Conservation (phyloP, 2,888 invertebrate species). For the Stenolophus ochropezus region DNA sequence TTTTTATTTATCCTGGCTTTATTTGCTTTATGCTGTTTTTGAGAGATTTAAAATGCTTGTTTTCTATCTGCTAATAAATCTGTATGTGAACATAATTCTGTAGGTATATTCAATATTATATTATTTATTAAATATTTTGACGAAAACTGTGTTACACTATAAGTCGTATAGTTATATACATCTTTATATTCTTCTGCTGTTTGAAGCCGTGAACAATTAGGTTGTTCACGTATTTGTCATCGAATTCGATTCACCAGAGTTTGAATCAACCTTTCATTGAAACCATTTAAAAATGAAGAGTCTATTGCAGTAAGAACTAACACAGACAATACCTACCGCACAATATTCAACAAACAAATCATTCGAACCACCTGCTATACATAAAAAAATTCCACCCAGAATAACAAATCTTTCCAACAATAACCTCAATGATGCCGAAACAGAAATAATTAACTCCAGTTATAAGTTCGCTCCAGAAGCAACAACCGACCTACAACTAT, state of each 20-base stretch:
- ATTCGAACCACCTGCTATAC: too few species aligned
- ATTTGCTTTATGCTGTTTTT: background rate
- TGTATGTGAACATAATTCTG: background rate
- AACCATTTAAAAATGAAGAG: background rate
- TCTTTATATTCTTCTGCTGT: background rate
- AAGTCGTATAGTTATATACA: background rate
- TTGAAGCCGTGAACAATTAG: background rate
- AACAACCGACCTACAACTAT: too few species aligned
- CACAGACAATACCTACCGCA: too few species aligned
- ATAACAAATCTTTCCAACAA: too few species aligned
- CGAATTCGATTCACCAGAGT: background rate
- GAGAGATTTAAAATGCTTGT: background rate
- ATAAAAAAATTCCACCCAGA: too few species aligned
- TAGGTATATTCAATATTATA: background rate
- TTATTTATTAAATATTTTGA: background rate
- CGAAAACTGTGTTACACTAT: slow-evolving; percentile 5
- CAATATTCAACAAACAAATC: too few species aligned
- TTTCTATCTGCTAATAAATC: background rate
- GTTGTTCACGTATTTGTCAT: slow-evolving; percentile 2
- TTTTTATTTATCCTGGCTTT: background rate
- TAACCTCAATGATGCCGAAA: too few species aligned
- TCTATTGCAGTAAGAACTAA: slow-evolving; percentile 8
- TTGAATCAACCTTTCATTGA: background rate
- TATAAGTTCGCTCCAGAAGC: too few species aligned
- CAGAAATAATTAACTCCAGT: too few species aligned